Evolutionary conservation across 2,888 invertebrate genomes (phyloP).

Genomic region (Dryobota labecula): DNA sequence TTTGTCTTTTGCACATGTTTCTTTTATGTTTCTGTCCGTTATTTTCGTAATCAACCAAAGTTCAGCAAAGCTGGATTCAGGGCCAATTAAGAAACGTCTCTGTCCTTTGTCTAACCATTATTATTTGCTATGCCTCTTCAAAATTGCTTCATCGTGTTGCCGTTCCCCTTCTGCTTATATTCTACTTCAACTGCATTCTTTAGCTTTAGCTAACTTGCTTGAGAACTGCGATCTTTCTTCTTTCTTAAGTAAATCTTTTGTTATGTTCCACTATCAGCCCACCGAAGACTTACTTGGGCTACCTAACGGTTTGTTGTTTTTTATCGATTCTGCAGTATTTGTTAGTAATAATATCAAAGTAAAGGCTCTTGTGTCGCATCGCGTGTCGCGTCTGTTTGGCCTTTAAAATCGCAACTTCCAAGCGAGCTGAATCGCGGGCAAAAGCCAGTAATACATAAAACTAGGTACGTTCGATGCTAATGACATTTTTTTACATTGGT

Average conservation of each 20-base stretch:
- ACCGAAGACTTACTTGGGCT: background rate
- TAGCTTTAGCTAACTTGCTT: background rate
- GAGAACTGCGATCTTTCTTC: background rate
- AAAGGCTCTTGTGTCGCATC: too few relatives aligned
- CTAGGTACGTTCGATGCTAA: slow-evolving; percentile 76
- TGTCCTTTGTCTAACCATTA: background rate
- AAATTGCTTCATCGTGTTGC: too few relatives aligned
- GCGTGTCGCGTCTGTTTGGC: too few relatives aligned
- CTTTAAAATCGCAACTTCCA: slow-evolving; percentile 5
- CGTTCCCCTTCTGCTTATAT: too few relatives aligned
- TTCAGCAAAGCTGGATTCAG: background rate
- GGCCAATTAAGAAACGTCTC: background rate
- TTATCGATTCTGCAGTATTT: slow-evolving; percentile 1
- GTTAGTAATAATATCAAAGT: background rate
- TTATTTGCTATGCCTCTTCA: slow-evolving; percentile 5
- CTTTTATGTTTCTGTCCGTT: slow-evolving; percentile 24
- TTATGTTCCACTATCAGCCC: background rate
- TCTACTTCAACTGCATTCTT: background rate
- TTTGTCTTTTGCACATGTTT: slow-evolving; percentile 3
- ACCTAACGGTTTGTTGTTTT: background rate
- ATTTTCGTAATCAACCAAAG: slow-evolving; percentile 27
- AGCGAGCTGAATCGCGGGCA: slow-evolving; percentile 16
- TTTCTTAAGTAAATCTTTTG: background rate
- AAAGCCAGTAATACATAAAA: slow-evolving; percentile 47
- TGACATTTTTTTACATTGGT: slow-evolving; percentile 80